These are phyloP conservation scores for Polyploca ridens DNA, from an alignment of 2,888 invertebrate genomes.

Conservation along the genomic window DNA sequence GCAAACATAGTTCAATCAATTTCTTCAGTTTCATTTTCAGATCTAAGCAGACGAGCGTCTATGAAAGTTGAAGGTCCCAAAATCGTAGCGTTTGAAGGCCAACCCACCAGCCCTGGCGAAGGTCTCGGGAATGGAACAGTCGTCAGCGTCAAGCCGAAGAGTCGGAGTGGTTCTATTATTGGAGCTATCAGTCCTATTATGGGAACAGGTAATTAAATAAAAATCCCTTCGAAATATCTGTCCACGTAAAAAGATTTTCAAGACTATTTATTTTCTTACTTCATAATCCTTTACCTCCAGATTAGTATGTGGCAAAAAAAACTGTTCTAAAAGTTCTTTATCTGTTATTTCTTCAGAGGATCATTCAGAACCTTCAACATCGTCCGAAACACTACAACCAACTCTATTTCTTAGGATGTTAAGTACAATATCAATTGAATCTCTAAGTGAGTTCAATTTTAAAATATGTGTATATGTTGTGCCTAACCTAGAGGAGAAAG, in stretches of 20 bases:
- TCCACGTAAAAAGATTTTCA: too few species aligned
- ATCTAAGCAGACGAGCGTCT: conserved; percentile 71
- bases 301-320: too few species aligned
- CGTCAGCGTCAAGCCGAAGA: conserved; percentile 67
- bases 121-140: conserved; percentile 62
- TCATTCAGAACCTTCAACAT: conserved; percentile 47
- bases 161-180: conserved; percentile 80
- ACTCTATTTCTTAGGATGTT: conserved; percentile 71
- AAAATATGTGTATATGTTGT: not conserved
- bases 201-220: conserved; percentile 71
- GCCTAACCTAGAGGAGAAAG: not conserved
- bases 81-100: conserved; percentile 70
- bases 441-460: conserved; percentile 59
- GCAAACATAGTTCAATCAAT: not conserved
- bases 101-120: conserved; percentile 62
- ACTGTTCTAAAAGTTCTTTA: too few species aligned
- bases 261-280: too few species aligned
- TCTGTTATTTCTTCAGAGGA: conserved; percentile 51
- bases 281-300: too few species aligned
- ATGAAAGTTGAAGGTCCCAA: conserved; percentile 64
- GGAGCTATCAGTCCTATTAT: conserved; percentile 81
- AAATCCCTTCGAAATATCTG: not conserved
- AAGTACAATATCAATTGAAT: conserved; percentile 76
- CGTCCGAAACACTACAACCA: conserved; percentile 52
- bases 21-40: conserved; percentile 44